Evolutionary conservation across 2,888 invertebrate genomes (phyloP).

Genomic region (Cloeon dipterum): DNA sequence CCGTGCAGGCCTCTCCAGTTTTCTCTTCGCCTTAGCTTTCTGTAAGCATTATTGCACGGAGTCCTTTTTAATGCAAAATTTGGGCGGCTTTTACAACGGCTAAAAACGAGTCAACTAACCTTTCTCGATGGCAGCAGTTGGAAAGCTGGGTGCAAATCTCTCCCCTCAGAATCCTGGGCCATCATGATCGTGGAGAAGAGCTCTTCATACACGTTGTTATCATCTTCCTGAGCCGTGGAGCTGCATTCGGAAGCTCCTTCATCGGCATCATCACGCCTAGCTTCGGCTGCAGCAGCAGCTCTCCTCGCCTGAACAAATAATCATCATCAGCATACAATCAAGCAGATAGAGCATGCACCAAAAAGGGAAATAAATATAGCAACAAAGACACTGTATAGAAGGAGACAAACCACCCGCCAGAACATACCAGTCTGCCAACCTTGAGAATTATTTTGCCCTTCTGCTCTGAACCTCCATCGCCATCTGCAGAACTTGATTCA

Average conservation of each 20-base stretch:
- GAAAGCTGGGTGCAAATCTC: conserved; percentile 70
- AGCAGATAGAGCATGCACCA: too few species aligned
- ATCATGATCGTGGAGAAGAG: conserved; percentile 74
- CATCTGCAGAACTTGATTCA: conserved; percentile 16
- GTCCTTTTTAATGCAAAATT: too few species aligned
- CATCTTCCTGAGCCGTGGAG: conserved; percentile 41
- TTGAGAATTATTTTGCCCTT: conserved; percentile 28
- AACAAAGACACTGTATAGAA: background rate
- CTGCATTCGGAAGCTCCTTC: conserved; percentile 47
- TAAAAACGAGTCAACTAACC: too few species aligned
- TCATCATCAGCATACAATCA: background rate
- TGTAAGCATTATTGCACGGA: too few species aligned
- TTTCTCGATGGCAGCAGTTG: conserved; percentile 80
- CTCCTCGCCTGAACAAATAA: conserved; percentile 9
- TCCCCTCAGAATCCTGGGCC: conserved; percentile 54
- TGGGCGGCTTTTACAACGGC: too few species aligned
- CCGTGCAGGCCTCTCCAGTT: too few species aligned
- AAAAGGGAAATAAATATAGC: background rate
- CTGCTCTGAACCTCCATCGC: conserved; percentile 17
- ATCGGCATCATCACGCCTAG: conserved; percentile 19
- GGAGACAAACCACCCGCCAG: background rate
- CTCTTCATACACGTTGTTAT: conserved; percentile 59
- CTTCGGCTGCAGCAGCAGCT: conserved; percentile 14
- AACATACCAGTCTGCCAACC: conserved; percentile 23
- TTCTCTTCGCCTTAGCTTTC: too few species aligned